These are phyloP conservation scores for Scelioninae gen. 1 DNA, from an alignment of 2,888 invertebrate species.

Conservation along the genomic window DNA sequence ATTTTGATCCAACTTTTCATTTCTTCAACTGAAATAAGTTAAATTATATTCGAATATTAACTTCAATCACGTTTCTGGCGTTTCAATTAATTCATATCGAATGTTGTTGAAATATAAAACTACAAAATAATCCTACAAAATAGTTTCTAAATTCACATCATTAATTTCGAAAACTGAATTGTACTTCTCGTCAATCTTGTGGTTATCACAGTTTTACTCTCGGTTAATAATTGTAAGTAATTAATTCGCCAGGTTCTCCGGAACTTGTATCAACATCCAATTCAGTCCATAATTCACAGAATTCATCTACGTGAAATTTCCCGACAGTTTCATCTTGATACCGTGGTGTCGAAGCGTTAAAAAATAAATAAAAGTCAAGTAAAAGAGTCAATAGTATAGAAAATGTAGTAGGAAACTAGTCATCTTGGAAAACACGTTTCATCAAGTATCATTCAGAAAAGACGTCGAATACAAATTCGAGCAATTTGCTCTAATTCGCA, in stretches of 20 bases:
- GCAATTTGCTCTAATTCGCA: too few species aligned
- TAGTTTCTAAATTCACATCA: not conserved
- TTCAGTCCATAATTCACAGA: not conserved
- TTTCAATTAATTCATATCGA: not conserved
- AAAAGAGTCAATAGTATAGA: constrained; percentile 24
- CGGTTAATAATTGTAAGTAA: constrained; percentile 4
- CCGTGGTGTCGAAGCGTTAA: constrained; percentile 12
- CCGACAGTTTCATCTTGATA: constrained; percentile 12
- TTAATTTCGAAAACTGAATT: not conserved
- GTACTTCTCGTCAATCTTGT: not conserved
- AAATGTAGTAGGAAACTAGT: constrained; percentile 25
- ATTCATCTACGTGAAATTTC: not conserved
- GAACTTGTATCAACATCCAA: constrained; percentile 7
- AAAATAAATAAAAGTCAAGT: constrained; percentile 22
- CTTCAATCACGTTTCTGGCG: not conserved
- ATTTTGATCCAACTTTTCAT: too few species aligned
- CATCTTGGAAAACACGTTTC: constrained; percentile 28
- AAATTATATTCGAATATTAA: not conserved
- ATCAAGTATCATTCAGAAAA: not conserved
- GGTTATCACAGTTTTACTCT: not conserved
- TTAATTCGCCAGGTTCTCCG: not conserved
- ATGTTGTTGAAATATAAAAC: not conserved
- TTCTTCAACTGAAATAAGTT: too few species aligned
- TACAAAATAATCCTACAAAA: not conserved
- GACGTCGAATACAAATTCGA: too few species aligned